A percentile compares a stretch with the other conserved stretches of the same genome.
phyloP scores from a whole-genome alignment of 2,797 vertebrate species.

The Erithacus rubecula region DNA sequence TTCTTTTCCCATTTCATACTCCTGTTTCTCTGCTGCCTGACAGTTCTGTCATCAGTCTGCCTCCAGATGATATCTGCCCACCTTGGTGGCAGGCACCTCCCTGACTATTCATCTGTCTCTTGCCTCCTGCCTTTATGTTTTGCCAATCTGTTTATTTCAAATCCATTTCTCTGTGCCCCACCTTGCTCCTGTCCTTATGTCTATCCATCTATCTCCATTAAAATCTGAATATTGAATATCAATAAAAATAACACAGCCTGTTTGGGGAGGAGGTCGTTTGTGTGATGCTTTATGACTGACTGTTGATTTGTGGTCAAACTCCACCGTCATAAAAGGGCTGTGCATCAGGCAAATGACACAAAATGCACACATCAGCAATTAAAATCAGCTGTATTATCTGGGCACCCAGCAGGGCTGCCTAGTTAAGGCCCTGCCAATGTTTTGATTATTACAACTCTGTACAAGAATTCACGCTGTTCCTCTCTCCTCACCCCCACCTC shows the following conservation, averaged over 20 bases:
- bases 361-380: conserved; percentile 49
- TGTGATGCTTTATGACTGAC: neutral
- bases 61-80: neutral
- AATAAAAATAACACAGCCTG: conserved; percentile 25
- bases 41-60: conserved; percentile 21
- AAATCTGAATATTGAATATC: conserved; percentile 55
- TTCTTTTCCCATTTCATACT: neutral
- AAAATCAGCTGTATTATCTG: conserved; percentile 27
- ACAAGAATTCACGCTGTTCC: conserved; percentile 51
- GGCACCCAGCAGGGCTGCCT: conserved; percentile 43
- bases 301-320: conserved; percentile 48
- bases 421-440: conserved; percentile 43
- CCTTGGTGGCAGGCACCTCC: conserved; percentile 16
- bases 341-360: conserved; percentile 13
- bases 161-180: neutral
- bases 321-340: neutral
- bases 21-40: neutral
- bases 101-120: neutral
- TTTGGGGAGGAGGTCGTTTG: neutral
- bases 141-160: neutral
- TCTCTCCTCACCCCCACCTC: neutral
- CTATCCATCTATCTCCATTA: conserved; percentile 28
- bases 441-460: conserved; percentile 38
- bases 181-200: neutral
- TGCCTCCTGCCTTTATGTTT: conserved; percentile 4